phyloP scores from a whole-genome alignment of 2,797 vertebrate species.

The Phataginus tetradactyla region DNA sequence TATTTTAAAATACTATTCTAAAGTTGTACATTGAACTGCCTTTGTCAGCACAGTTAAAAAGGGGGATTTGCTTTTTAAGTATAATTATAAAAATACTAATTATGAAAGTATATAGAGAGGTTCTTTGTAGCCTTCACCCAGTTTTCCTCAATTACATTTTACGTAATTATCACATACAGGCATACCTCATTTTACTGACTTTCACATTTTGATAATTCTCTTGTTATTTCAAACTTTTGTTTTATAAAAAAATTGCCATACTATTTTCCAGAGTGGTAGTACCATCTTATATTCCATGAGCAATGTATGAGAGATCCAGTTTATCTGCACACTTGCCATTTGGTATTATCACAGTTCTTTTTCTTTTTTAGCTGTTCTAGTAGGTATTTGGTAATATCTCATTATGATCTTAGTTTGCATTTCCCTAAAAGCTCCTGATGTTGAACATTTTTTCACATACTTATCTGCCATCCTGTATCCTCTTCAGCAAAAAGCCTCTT shows the following conservation, averaged over 20 bases:
- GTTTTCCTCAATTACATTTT: not conserved
- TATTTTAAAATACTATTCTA: not conserved
- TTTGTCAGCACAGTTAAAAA: not conserved
- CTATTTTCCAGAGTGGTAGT: not conserved
- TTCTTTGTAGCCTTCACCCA: not conserved
- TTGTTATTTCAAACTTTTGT: not conserved
- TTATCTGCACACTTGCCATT: not conserved
- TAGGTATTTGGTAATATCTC: not conserved
- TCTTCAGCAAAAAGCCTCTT: not conserved
- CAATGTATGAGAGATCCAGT: not conserved
- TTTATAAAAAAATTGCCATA: not conserved
- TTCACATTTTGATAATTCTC: too few relatives aligned
- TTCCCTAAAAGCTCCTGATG: not conserved
- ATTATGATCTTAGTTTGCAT: not conserved
- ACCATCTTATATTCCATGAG: not conserved
- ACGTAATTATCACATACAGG: not conserved
- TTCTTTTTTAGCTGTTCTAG: not conserved
- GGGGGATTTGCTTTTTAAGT: not conserved
- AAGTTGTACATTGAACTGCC: not conserved
- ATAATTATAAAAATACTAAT: too few relatives aligned
- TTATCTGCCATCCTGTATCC: not conserved
- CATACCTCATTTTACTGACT: too few relatives aligned
- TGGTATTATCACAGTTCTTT: not conserved
- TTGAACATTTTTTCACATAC: not conserved
- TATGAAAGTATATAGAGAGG: not conserved